Conservation (phyloP, 2,113 vertebrate species). For the Brachyhypopomus occidentalis region DNA sequence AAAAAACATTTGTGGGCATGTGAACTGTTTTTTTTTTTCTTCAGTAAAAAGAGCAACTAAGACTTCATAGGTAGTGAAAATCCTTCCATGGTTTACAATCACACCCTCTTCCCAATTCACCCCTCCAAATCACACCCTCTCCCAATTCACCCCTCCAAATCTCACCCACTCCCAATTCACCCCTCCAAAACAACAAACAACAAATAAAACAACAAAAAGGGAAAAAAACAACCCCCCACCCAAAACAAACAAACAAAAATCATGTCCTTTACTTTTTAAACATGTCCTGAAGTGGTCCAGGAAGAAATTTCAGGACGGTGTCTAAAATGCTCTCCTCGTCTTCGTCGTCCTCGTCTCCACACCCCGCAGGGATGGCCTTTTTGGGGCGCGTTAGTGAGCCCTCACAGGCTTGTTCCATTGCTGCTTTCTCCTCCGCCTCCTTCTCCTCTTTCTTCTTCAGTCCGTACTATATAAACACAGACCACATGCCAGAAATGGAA, state of each 20-base stretch:
- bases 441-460: constrained; percentile 99
- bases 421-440: constrained; percentile 96
- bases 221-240: not conserved
- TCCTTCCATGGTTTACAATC: constrained; percentile 65
- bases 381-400: constrained; percentile 95
- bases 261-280: constrained; percentile 91
- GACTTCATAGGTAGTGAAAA: constrained; percentile 63
- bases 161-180: too few relatives aligned
- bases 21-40: constrained; percentile 48
- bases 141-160: not conserved
- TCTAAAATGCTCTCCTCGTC: constrained; percentile 97
- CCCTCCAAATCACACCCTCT: not conserved
- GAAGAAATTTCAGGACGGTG: constrained; percentile 97
- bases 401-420: constrained; percentile 95
- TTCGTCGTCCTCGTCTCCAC: constrained; percentile 92
- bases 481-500: not conserved
- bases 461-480: constrained; percentile 80
- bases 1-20: constrained; percentile 47
- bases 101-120: constrained; percentile 16
- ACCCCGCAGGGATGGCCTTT: constrained; percentile 93
- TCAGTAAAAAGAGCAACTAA: constrained; percentile 54
- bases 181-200: not conserved
- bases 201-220: not conserved
- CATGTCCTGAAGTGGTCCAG: constrained; percentile 96
- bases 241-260: not conserved